These are phyloP conservation scores for Sinella curviseta DNA, from an alignment of 1,140 invertebrate genomes.

Conservation along the genomic window DNA sequence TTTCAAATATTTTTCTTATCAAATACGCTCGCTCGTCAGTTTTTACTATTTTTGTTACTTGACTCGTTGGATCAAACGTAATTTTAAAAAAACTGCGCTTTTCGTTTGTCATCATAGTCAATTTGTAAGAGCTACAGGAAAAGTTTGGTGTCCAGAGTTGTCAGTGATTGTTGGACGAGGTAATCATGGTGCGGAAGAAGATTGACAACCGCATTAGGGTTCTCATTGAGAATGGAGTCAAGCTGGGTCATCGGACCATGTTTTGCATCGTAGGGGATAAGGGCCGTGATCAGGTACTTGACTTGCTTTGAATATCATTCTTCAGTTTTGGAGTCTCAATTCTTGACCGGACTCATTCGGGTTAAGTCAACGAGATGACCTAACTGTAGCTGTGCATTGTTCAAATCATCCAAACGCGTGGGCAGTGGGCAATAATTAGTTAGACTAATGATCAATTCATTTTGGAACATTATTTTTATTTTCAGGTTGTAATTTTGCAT, in stretches of 20 bases:
- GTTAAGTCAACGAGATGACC: too few species aligned
- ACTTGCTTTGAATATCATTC: too few species aligned
- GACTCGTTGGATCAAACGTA: too few species aligned
- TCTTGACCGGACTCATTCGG: too few species aligned
- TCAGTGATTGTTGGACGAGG: background rate
- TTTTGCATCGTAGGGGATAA: conserved; percentile 96
- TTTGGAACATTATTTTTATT: background rate
- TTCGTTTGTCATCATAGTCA: too few species aligned
- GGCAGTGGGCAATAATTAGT: background rate
- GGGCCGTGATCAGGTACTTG: conserved; percentile 90
- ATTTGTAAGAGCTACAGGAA: too few species aligned
- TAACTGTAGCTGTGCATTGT: too few species aligned
- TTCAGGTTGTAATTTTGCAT: conserved; percentile 88
- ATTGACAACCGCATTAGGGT: conserved; percentile 93
- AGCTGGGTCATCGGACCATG: conserved; percentile 82
- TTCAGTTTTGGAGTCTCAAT: too few species aligned
- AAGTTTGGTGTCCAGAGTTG: background rate
- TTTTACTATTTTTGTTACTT: too few species aligned
- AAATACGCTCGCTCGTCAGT: too few species aligned
- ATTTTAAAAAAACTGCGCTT: too few species aligned
- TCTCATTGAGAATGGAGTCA: conserved; percentile 96
- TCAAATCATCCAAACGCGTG: background rate
- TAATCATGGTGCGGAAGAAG: conserved; percentile 80
- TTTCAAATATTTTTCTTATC: too few species aligned
- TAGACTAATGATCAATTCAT: background rate